phyloP scores from a whole-genome alignment of 2,888 invertebrate genomes.

The Cecidostiba fungosa region DNA sequence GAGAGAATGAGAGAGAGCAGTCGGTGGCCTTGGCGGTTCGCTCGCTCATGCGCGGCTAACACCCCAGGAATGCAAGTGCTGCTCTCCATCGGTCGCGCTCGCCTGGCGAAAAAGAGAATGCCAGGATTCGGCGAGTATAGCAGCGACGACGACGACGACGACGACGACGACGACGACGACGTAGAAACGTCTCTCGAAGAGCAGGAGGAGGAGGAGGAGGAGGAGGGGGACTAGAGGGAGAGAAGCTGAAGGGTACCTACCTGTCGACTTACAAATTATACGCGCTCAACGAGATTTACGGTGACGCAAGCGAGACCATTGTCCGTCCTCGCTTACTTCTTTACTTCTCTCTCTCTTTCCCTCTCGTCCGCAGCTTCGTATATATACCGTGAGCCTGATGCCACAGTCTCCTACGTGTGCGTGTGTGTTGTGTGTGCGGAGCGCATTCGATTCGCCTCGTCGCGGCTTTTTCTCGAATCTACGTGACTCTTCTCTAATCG shows the following conservation, averaged over 20 bases:
- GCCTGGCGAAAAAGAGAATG: constrained; percentile 28
- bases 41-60: constrained; percentile 49
- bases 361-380: background rate
- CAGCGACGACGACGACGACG: constrained; percentile 26
- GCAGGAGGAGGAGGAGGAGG: background rate
- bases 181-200: constrained; percentile 4
- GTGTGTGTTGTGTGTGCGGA: constrained; percentile 17
- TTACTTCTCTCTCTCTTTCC: constrained; percentile 61
- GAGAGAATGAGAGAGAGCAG: background rate
- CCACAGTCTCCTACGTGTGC: background rate
- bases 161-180: constrained; percentile 20
- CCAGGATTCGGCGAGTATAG: constrained; percentile 36
- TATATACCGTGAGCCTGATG: background rate
- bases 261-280: constrained; percentile 80
- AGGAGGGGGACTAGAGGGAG: constrained; percentile 31
- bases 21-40: constrained; percentile 47
- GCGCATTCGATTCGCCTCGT: constrained; percentile 57
- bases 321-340: constrained; percentile 77
- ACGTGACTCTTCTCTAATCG: constrained; percentile 61
- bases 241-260: constrained; percentile 65
- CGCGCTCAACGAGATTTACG: constrained; percentile 80
- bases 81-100: constrained; percentile 41
- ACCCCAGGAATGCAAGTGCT: constrained; percentile 61
- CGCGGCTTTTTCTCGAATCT: constrained; percentile 64
- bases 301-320: constrained; percentile 80